Percentiles rank a stretch among this genome's conserved stretches.
Evolutionary conservation across 2,888 invertebrate genomes (phyloP).

Genomic region (Bembecia ichneumoniformis): DNA sequence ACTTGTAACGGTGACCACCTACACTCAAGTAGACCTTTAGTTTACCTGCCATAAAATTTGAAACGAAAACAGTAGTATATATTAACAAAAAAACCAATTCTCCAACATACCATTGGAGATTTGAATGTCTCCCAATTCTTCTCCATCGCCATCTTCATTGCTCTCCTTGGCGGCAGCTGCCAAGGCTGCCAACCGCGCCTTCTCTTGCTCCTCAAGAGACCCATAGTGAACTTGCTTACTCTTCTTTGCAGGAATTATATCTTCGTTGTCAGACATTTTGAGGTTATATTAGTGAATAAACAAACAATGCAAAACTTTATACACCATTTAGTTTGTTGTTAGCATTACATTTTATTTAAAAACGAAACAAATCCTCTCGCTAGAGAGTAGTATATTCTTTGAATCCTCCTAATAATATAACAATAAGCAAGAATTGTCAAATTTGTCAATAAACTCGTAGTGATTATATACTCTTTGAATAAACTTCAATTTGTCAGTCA

Average conservation of each 20-base stretch:
- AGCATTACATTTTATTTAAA: too few relatives aligned
- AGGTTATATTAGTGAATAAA: conserved; percentile 36
- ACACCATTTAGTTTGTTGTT: conserved; percentile 1
- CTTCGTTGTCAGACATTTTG: conserved; percentile 88
- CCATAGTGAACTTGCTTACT: conserved; percentile 89
- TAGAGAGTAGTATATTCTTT: too few relatives aligned
- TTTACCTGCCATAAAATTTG: not conserved
- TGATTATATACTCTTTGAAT: too few relatives aligned
- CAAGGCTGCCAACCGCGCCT: conserved; percentile 75
- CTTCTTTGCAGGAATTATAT: conserved; percentile 80
- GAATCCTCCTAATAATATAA: too few relatives aligned
- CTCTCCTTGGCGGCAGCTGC: conserved; percentile 73
- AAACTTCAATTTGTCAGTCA: too few relatives aligned
- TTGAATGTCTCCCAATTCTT: conserved; percentile 76
- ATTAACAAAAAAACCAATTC: not conserved
- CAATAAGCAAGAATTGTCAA: too few relatives aligned
- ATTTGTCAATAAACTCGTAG: too few relatives aligned
- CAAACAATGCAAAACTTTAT: conserved; percentile 5
- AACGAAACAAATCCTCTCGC: too few relatives aligned
- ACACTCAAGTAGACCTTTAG: too few relatives aligned
- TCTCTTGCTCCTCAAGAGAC: conserved; percentile 88
- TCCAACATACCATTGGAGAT: conserved; percentile 71
- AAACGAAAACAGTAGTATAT: not conserved
- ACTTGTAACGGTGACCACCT: not conserved
- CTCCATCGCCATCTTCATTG: conserved; percentile 74